Conservation (phyloP, 2,797 vertebrate species). For the Morus bassanus region DNA sequence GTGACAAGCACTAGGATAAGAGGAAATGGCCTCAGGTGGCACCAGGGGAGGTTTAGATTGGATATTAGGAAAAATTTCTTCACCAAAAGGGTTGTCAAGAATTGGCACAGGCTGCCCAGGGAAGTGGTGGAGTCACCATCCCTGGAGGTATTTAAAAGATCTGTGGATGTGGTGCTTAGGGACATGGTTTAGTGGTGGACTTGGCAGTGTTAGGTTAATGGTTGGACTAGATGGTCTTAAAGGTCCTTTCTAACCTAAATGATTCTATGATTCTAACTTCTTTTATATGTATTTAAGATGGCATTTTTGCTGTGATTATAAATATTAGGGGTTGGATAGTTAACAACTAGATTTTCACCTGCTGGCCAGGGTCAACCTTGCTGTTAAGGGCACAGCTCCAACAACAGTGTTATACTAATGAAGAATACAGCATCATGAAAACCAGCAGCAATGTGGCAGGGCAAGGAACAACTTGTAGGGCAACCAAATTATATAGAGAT, state of each 20-base stretch:
- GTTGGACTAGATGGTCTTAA: too few relatives aligned
- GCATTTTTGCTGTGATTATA: not conserved
- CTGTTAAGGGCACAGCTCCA: not conserved
- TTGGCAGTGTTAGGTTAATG: too few relatives aligned
- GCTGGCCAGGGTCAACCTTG: not conserved
- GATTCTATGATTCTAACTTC: not conserved
- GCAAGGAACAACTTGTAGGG: not conserved
- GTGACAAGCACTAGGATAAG: not conserved
- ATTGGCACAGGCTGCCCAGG: not conserved
- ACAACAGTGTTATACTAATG: not conserved
- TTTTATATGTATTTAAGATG: not conserved
- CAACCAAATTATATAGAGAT: not conserved
- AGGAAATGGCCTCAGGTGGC: not conserved
- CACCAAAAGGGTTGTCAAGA: not conserved
- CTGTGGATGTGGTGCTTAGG: too few relatives aligned
- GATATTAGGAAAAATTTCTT: not conserved
- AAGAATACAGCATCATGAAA: not conserved
- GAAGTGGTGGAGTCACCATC: too few relatives aligned
- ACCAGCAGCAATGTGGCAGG: not conserved
- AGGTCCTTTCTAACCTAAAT: not conserved
- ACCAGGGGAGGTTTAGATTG: not conserved
- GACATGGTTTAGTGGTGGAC: too few relatives aligned
- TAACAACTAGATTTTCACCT: not conserved
- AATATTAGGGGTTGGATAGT: not conserved
- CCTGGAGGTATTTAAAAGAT: too few relatives aligned